phyloP scores from a whole-genome alignment of 2,797 vertebrate genomes.

The Atherinosoma microstoma region DNA sequence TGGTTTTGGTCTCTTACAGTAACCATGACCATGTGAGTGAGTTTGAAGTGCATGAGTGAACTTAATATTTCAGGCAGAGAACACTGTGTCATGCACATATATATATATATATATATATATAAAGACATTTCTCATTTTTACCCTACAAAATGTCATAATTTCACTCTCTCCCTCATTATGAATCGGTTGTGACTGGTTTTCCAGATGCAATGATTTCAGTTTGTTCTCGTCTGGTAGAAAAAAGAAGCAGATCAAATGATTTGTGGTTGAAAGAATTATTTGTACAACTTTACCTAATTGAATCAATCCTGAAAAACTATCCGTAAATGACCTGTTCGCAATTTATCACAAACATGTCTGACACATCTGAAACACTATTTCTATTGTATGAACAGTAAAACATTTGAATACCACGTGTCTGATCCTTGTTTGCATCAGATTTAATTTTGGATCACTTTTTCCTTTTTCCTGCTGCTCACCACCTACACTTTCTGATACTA shows the following conservation, averaged over 20 bases:
- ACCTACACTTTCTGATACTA: not conserved
- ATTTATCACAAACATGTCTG: not conserved
- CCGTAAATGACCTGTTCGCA: not conserved
- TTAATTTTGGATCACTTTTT: slow-evolving; percentile 17
- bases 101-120: too few relatives aligned
- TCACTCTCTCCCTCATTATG: not conserved
- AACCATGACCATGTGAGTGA: not conserved
- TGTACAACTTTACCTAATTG: not conserved
- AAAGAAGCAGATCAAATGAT: not conserved
- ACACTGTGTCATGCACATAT: not conserved
- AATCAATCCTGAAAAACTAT: not conserved
- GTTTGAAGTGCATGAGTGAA: not conserved
- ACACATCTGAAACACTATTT: slow-evolving; percentile 14
- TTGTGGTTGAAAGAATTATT: not conserved
- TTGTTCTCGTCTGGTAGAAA: not conserved
- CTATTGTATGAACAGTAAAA: slow-evolving; percentile 27
- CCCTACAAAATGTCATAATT: not conserved
- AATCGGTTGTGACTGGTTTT: not conserved
- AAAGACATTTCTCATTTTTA: not conserved
- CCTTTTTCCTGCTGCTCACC: slow-evolving; percentile 45
- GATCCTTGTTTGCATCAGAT: slow-evolving; percentile 48
- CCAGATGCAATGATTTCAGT: not conserved
- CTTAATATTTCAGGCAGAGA: not conserved
- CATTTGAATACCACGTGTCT: slow-evolving; percentile 44
- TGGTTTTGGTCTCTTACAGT: not conserved